Evolutionary conservation across 2,888 invertebrate species (phyloP).

Genomic region (Tenodera sinensis): DNA sequence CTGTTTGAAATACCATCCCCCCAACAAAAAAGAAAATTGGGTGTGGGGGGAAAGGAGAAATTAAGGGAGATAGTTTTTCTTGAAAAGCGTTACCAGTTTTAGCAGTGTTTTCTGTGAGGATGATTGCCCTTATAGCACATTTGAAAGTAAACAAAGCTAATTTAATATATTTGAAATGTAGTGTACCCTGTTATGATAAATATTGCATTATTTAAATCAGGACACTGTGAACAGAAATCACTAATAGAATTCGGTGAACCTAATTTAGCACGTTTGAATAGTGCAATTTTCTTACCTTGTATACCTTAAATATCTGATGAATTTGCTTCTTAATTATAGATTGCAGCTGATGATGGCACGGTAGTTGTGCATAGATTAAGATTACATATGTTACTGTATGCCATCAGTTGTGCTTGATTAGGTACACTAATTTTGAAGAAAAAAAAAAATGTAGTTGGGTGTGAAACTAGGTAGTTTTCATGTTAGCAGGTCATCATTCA

Average conservation of each 20-base stretch:
- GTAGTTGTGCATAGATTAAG: background rate
- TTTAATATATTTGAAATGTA: background rate
- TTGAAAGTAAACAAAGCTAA: background rate
- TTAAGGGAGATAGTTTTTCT: background rate
- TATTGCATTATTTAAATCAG: background rate
- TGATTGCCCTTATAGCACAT: background rate
- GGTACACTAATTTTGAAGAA: background rate
- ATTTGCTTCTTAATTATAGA: background rate
- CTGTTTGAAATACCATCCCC: background rate
- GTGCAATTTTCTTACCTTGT: background rate
- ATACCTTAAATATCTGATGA: background rate
- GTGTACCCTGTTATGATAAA: background rate
- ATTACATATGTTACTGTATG: background rate
- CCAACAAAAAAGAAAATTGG: too few species aligned
- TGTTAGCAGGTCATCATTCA: background rate
- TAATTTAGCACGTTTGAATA: background rate
- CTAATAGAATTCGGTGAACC: background rate
- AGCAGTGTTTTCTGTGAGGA: background rate
- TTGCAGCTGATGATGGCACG: background rate
- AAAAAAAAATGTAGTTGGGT: background rate
- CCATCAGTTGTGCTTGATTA: background rate
- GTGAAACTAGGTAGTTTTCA: background rate
- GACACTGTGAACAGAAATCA: background rate
- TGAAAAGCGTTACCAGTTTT: background rate
- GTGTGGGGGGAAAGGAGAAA: background rate